Conservation (phyloP, 2,888 invertebrate genomes). For the Eristalinus sepulchralis region DNA sequence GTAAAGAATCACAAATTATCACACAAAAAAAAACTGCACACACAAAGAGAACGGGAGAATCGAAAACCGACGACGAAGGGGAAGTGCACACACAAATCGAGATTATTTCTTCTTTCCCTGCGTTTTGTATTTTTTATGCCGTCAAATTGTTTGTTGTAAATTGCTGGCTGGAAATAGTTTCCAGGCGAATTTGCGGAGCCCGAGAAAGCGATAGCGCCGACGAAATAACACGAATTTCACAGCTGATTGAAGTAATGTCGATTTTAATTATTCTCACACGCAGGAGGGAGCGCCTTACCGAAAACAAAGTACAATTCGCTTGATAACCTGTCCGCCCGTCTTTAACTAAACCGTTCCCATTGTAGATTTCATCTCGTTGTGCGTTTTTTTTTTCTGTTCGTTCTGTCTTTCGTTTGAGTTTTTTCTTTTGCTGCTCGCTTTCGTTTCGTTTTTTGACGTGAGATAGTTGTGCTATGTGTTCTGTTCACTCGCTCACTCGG, state of each 20-base stretch:
- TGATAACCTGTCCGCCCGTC: conserved; percentile 58
- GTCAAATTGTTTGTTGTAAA: neutral
- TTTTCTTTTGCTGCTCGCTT: conserved; percentile 3
- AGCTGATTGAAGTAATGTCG: conserved; percentile 41
- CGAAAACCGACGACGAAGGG: conserved; percentile 28
- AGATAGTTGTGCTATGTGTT: neutral
- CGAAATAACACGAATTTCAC: neutral
- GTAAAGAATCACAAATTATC: conserved; percentile 12
- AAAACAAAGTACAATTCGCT: conserved; percentile 47
- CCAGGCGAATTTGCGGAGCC: neutral
- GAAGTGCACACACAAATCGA: conserved; percentile 52
- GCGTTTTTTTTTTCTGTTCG: conserved; percentile 9
- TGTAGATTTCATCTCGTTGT: conserved; percentile 28
- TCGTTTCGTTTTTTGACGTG: neutral
- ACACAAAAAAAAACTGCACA: conserved; percentile 32
- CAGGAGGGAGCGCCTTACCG: conserved; percentile 21
- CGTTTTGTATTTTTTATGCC: neutral
- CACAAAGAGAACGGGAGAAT: conserved; percentile 64
- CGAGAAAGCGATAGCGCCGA: neutral
- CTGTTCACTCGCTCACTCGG: neutral
- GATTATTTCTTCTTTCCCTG: conserved; percentile 14
- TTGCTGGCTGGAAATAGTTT: conserved; percentile 8
- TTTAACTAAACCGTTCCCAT: conserved; percentile 56
- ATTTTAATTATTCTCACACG: conserved; percentile 31
- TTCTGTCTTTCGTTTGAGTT: conserved; percentile 3